Evolutionary conservation across 2,888 invertebrate species (phyloP).

Genomic region (Cryptus viduatorius): DNA sequence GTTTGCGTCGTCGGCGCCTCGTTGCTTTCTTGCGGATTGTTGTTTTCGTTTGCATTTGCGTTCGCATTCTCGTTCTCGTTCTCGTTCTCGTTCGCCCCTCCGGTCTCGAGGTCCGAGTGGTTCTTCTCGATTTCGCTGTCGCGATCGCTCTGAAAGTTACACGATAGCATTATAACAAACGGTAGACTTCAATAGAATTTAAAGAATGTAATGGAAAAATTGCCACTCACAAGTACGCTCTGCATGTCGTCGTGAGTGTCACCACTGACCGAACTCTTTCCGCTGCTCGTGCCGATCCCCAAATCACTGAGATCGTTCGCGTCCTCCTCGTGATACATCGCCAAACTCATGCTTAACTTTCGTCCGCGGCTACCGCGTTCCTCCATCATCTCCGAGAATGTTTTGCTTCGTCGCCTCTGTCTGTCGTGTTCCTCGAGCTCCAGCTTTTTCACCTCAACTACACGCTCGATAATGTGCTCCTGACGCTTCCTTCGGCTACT

Average conservation of each 20-base stretch:
- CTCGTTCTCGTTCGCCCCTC: conserved; percentile 58
- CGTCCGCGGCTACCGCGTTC: conserved; percentile 89
- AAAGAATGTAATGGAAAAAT: conserved; percentile 23
- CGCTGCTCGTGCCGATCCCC: conserved; percentile 88
- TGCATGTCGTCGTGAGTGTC: conserved; percentile 83
- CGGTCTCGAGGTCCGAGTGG: conserved; percentile 82
- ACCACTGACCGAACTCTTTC: conserved; percentile 83
- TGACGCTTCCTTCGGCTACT: conserved; percentile 96
- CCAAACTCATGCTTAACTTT: conserved; percentile 87
- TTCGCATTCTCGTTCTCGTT: conserved; percentile 51
- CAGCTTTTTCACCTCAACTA: conserved; percentile 95
- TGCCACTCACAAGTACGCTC: conserved; percentile 80
- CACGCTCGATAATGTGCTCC: conserved; percentile 95
- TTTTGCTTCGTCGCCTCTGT: conserved; percentile 93
- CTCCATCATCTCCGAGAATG: conserved; percentile 97
- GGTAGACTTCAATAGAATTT: conserved; percentile 3
- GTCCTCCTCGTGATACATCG: conserved; percentile 93
- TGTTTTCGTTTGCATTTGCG: conserved; percentile 50
- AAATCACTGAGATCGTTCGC: conserved; percentile 94
- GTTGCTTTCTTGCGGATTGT: conserved; percentile 57
- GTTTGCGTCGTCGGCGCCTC: conserved; percentile 61
- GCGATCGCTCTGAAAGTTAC: conserved; percentile 81
- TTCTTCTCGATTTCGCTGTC: conserved; percentile 84
- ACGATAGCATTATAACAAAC: not conserved
- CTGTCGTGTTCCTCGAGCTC: conserved; percentile 92